These are phyloP conservation scores for Trimorus sp. DNA, from an alignment of 2,888 invertebrate species.

Conservation along the genomic window DNA sequence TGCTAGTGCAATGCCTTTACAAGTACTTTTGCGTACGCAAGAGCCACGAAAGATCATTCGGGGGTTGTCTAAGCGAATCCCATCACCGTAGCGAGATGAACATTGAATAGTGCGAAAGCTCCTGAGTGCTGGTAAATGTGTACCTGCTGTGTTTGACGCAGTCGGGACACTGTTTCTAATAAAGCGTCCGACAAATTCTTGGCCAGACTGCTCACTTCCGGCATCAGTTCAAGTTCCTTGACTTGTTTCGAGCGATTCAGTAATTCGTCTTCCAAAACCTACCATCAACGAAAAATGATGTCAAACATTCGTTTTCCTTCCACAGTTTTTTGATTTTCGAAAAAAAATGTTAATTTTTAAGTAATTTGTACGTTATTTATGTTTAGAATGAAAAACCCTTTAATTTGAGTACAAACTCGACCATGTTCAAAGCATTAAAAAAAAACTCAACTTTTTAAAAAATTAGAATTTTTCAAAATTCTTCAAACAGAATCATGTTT, in stretches of 20 bases:
- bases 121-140: slow-evolving; percentile 77
- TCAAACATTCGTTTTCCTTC: too few species aligned
- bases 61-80: slow-evolving; percentile 72
- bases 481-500: too few species aligned
- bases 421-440: too few species aligned
- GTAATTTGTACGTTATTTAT: too few species aligned
- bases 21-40: slow-evolving; percentile 47
- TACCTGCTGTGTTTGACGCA: slow-evolving; percentile 80
- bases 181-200: slow-evolving; percentile 75
- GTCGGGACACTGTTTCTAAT: slow-evolving; percentile 73
- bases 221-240: slow-evolving; percentile 75
- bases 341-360: too few species aligned
- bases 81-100: slow-evolving; percentile 75
- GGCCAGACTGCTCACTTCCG: slow-evolving; percentile 76
- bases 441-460: too few species aligned
- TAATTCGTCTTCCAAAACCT: slow-evolving; percentile 78
- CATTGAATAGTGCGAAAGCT: slow-evolving; percentile 75
- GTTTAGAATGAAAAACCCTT: too few species aligned
- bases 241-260: slow-evolving; percentile 73
- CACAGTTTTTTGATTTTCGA: too few species aligned
- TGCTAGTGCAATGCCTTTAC: slow-evolving; percentile 24
- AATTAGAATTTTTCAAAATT: too few species aligned
- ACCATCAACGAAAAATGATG: background rate
- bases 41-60: slow-evolving; percentile 51
- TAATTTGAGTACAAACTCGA: too few species aligned